Evolutionary conservation across 2,888 invertebrate genomes (phyloP).

Genomic region (Linnaemya tessellans): DNA sequence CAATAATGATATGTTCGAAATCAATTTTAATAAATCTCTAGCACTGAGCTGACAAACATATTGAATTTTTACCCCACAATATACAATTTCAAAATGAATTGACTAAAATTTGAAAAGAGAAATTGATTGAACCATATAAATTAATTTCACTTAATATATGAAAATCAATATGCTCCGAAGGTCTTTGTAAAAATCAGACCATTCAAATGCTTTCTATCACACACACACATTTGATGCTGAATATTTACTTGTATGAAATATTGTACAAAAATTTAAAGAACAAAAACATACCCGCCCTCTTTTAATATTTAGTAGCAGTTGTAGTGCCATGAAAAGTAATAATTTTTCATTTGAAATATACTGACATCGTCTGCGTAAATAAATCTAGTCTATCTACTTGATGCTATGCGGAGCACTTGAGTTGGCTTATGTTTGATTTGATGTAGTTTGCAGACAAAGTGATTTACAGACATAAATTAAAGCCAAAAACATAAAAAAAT

Average conservation of each 20-base stretch:
- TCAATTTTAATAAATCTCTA: constrained; percentile 15
- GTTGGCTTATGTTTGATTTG: constrained; percentile 50
- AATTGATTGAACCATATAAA: constrained; percentile 50
- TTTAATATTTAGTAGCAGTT: constrained; percentile 32
- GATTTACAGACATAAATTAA: constrained; percentile 67
- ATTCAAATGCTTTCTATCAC: too few relatives aligned
- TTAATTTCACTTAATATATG: constrained; percentile 18
- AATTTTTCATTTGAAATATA: constrained; percentile 67
- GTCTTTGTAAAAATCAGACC: constrained; percentile 13
- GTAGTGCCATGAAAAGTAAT: constrained; percentile 66
- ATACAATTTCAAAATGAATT: constrained; percentile 32
- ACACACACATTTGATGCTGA: background rate
- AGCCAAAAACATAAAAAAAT: constrained; percentile 27
- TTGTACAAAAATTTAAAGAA: background rate
- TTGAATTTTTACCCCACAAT: background rate
- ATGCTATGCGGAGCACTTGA: constrained; percentile 25
- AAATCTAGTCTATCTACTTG: constrained; percentile 64
- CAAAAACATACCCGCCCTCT: background rate
- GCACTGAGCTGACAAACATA: constrained; percentile 15
- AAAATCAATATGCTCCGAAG: constrained; percentile 27
- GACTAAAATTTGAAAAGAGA: constrained; percentile 17
- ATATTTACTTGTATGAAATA: background rate
- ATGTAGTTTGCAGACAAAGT: constrained; percentile 55
- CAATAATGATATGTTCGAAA: constrained; percentile 1
- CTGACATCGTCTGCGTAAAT: constrained; percentile 66